Evolutionary conservation across 2,888 invertebrate genomes (phyloP).

Genomic region (Emmelina monodactyla): DNA sequence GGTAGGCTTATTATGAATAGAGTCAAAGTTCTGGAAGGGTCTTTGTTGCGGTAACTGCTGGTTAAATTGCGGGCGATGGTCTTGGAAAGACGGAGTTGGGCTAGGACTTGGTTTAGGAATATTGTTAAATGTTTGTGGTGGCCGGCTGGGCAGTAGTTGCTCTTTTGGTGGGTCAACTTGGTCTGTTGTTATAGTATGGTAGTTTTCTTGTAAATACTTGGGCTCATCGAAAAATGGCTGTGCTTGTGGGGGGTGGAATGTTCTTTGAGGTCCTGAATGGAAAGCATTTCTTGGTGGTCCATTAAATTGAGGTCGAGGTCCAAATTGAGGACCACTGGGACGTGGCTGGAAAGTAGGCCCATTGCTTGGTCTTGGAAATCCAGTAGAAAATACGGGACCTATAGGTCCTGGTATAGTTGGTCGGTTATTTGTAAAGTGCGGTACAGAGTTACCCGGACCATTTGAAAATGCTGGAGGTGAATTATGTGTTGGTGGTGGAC

Average conservation of each 20-base stretch:
- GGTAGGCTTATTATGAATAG: constrained; percentile 39
- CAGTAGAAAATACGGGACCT: constrained; percentile 32
- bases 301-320: constrained; percentile 39
- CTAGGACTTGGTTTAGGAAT: constrained; percentile 35
- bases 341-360: constrained; percentile 36
- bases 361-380: constrained; percentile 38
- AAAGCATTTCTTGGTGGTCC: constrained; percentile 48
- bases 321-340: constrained; percentile 34
- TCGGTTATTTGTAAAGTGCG: constrained; percentile 30
- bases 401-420: constrained; percentile 40
- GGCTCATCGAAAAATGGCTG: constrained; percentile 55
- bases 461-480: constrained; percentile 34
- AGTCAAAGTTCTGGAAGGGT: constrained; percentile 46
- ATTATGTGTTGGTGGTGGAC: constrained; percentile 30
- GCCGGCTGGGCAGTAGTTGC: constrained; percentile 40
- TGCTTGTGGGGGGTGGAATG: constrained; percentile 46
- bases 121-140: constrained; percentile 34
- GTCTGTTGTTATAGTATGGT: constrained; percentile 59
- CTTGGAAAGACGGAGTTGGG: constrained; percentile 38
- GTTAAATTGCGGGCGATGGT: constrained; percentile 34
- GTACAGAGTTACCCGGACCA: constrained; percentile 30
- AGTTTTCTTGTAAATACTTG: constrained; percentile 61
- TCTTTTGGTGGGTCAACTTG: constrained; percentile 52
- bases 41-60: constrained; percentile 61
- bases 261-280: constrained; percentile 62